Evolutionary conservation across 2,888 invertebrate genomes (phyloP).

Genomic region (Dicroscelio sp.): DNA sequence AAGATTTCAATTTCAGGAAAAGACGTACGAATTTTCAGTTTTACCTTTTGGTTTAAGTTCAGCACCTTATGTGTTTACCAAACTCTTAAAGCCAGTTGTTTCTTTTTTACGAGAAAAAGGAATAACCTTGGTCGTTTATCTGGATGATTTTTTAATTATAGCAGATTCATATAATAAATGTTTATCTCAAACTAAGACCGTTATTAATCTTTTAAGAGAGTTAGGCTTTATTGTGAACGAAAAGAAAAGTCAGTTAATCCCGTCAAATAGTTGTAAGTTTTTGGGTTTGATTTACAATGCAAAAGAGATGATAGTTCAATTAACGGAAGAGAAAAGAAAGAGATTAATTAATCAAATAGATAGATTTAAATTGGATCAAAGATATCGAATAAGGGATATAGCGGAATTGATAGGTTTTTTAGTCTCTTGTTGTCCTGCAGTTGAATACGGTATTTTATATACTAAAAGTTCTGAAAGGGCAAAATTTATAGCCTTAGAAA

Average conservation of each 20-base stretch:
- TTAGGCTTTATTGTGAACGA: slow-evolving; percentile 71
- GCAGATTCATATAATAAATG: slow-evolving; percentile 31
- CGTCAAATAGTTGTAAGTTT: slow-evolving; percentile 31
- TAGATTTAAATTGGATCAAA: slow-evolving; percentile 14
- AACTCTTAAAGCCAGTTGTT: slow-evolving; percentile 53
- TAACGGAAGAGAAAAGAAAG: slow-evolving; percentile 70
- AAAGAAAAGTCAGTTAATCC: slow-evolving; percentile 59
- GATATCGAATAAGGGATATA: slow-evolving; percentile 58
- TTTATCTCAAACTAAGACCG: background rate
- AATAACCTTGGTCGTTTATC: slow-evolving; percentile 68
- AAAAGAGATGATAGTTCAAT: slow-evolving; percentile 46
- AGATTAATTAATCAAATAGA: slow-evolving; percentile 27
- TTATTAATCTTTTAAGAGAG: background rate
- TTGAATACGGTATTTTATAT: slow-evolving; percentile 72
- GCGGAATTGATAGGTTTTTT: slow-evolving; percentile 69
- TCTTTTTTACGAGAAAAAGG: slow-evolving; percentile 47
- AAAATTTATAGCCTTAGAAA: slow-evolving; percentile 50
- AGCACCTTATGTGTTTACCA: slow-evolving; percentile 51
- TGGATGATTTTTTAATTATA: slow-evolving; percentile 80
- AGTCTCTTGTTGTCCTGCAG: slow-evolving; percentile 63
- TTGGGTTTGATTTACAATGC: slow-evolving; percentile 67
- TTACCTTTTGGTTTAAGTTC: slow-evolving; percentile 66
- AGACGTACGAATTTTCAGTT: slow-evolving; percentile 78
- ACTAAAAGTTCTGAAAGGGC: slow-evolving; percentile 49
- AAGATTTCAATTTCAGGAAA: slow-evolving; percentile 72